Evolutionary conservation across 2,113 vertebrate genomes (phyloP), one percentile per base, ranked within the genome.

Genomic region (Crotalus tigris): DNA sequence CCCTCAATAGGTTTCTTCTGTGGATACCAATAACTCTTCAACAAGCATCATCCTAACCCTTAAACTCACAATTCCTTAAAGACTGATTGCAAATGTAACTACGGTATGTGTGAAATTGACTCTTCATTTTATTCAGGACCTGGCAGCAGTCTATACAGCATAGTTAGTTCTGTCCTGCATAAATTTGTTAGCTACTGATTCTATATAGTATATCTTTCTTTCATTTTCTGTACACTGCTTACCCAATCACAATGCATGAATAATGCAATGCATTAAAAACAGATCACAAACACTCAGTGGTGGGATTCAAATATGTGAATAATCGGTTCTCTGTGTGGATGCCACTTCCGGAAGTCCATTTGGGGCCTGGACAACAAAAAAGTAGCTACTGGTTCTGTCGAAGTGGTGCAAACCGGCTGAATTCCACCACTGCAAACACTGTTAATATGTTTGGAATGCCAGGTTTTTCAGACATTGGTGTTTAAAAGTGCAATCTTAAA

Each of bases 401-500:
- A 51, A 51, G 49, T 9, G 49, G 49, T 51, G 49, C 49, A 9
- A 51, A 51, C 49, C 1, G 8, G 49, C 49, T 51, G 49, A 51
- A 51, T 9, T 9, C 49, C 49, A 51, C 49, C 49, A 9, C 49
- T 51, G 8, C 7, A 51, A 51, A 51, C 0, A 5, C 61, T 89
- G 21, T 53, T 94, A n/a, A 92, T 87, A 91, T 5, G 0, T 58
- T 3, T 92, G 89, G 51, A 64, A 55, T 61, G 23, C 39, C 93
- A 93, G 81, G 44, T 13, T 55, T 44, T 93, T 39, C 55, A 51
- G 51, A 91, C 29, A 86, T 92, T 90, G n/a, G 24, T 44, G 85
- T 91, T 75, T 24, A 69, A 11, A 93, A 94, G 33, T 39, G 51
- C 10, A 58, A 1, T 75, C 58, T 85, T 91, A 89, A 92, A 92